Evolutionary conservation across 2,888 invertebrate genomes (phyloP), one percentile per base, ranked within the genome.

Genomic region (Drosophila macrospina): DNA sequence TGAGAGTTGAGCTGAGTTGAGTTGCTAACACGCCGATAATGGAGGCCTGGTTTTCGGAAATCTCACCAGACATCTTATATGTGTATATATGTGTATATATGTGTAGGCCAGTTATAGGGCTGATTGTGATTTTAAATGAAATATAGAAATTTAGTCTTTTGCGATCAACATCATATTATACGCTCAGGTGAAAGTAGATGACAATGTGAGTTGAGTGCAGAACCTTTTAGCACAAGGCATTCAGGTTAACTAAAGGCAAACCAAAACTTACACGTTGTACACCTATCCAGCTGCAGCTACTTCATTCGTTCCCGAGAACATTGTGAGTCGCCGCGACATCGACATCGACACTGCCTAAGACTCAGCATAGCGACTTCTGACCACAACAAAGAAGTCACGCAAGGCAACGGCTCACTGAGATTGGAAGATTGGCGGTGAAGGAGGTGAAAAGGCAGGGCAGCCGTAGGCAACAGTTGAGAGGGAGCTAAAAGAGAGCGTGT

Each of bases 361-460:
- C 15, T 4, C 39, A 10, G 16, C 8, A 15, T 77, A 78, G 87
- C 62, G 66, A 86, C 65, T 66, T 69, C 70, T 83, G 82, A 83
- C 82, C 82, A 83, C 84, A 83, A 83, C 82, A 83, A 77, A 76
- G 55, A 55, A 55, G 80, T 64, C 88, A 86, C 88, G 83, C 85
- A 79, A 86, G 71, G 70, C 54, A 55, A 66, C 65, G 55, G 30
- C 62, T 74, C 37, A 62, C 73, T 47, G 69, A 67, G 63, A 69
- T 54, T 64, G 47, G 30, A n/a, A 41, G 28, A 16, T 15, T 48
- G 52, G 37, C 8, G 47, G 36, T 56, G 44, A 16, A 51, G 10
- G 34, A 11, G 11, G 51, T 16, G 52, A 30, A 44, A 26, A 6
- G 16, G 16, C 2, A 16, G 11, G 4, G 10, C n/a, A 8, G 51